phyloP scores from a whole-genome alignment of 2,113 vertebrate genomes.

The Nestor notabilis region DNA sequence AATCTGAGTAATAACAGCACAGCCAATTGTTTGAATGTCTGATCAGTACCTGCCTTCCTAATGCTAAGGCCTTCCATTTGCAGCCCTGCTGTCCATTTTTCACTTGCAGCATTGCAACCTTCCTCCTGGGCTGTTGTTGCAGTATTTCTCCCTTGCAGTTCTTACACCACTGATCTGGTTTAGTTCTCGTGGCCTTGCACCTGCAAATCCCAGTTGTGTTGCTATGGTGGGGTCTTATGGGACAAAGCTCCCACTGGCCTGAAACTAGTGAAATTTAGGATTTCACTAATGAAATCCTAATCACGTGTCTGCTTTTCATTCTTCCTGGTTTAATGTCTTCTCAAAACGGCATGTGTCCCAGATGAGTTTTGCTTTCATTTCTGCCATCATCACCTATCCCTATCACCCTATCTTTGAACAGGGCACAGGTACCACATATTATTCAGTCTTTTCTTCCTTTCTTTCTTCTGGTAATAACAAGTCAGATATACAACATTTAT shows the following conservation, averaged over 20 bases:
- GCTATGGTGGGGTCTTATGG: not conserved
- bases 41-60: not conserved
- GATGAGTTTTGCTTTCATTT: not conserved
- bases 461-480: not conserved
- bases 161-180: not conserved
- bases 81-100: not conserved
- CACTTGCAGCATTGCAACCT: not conserved
- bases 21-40: not conserved
- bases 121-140: not conserved
- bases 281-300: not conserved
- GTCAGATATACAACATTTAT: not conserved
- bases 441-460: not conserved
- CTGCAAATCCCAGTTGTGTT: fast-evolving
- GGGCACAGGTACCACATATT: not conserved
- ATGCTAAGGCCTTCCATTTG: fast-evolving
- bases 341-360: not conserved
- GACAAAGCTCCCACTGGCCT: not conserved
- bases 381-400: not conserved
- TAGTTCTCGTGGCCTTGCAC: not conserved
- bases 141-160: not conserved
- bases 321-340: not conserved
- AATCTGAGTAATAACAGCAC: not conserved
- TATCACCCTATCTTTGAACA: not conserved
- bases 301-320: not conserved
- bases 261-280: not conserved